Percentiles rank a stretch among this genome's conserved stretches.
Evolutionary conservation across 2,797 vertebrate species (phyloP).

Genomic region (Myiotriccus ornatus): DNA sequence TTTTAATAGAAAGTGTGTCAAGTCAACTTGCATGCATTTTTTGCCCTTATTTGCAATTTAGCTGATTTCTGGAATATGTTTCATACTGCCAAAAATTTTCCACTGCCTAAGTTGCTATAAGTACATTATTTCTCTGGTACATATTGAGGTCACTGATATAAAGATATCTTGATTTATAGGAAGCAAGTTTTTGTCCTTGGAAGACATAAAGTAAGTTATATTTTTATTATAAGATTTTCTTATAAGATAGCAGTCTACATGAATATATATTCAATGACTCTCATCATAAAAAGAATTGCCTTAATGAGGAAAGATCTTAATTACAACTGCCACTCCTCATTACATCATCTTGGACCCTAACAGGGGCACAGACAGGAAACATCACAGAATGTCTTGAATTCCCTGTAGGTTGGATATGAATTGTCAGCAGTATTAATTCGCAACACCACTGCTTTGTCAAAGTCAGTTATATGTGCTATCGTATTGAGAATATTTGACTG

Average conservation of each 20-base stretch:
- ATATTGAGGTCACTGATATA: background rate
- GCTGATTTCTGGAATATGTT: background rate
- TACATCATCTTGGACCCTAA: background rate
- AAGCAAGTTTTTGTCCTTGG: background rate
- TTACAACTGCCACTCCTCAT: background rate
- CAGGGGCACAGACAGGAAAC: background rate
- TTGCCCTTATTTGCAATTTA: background rate
- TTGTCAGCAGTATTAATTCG: constrained; percentile 15
- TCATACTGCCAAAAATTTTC: background rate
- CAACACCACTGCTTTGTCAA: background rate
- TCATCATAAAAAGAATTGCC: background rate
- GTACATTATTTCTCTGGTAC: background rate
- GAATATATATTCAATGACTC: background rate
- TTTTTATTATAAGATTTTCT: background rate
- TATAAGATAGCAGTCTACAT: background rate
- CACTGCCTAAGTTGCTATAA: background rate
- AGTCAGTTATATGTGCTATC: background rate
- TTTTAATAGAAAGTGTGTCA: background rate
- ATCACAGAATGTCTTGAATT: background rate
- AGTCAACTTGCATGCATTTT: background rate
- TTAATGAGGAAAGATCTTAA: background rate
- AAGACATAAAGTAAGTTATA: background rate
- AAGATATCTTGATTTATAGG: background rate
- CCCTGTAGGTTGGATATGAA: background rate
- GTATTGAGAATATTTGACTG: constrained; percentile 34